These are phyloP conservation scores for Dasyurus viverrinus DNA, from an alignment of 2,113 vertebrate species.

Conservation along the genomic window DNA sequence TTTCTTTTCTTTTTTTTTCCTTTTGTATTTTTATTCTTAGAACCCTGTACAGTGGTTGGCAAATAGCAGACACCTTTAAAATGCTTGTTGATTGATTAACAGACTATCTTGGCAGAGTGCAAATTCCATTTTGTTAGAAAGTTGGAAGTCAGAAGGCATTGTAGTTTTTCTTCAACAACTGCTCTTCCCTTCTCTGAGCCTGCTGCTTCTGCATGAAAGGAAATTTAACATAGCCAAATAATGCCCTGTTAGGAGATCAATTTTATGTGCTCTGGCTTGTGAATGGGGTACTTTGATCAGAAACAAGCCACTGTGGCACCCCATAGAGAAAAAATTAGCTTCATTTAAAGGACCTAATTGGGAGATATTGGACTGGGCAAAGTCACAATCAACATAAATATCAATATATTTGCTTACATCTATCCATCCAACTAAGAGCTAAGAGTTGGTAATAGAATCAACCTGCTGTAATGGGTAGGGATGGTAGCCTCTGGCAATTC, in stretches of 20 bases:
- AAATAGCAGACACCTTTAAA: not conserved
- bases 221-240: not conserved
- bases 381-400: not conserved
- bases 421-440: not conserved
- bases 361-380: not conserved
- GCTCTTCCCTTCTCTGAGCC: not conserved
- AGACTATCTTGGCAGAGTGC: not conserved
- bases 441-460: not conserved
- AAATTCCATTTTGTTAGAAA: not conserved
- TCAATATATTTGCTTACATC: not conserved
- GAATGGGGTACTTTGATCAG: not conserved
- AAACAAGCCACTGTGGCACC: not conserved
- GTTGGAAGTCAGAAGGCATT: not conserved
- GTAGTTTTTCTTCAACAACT: not conserved
- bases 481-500: not conserved
- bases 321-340: not conserved
- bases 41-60: not conserved
- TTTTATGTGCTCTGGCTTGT: not conserved
- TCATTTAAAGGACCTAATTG: too few relatives aligned
- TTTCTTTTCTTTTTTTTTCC: not conserved
- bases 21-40: not conserved
- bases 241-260: not conserved
- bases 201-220: not conserved
- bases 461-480: too few relatives aligned
- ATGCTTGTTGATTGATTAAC: not conserved